These are phyloP conservation scores for Vidua macroura DNA, from an alignment of 2,113 vertebrate species.

Conservation along the genomic window DNA sequence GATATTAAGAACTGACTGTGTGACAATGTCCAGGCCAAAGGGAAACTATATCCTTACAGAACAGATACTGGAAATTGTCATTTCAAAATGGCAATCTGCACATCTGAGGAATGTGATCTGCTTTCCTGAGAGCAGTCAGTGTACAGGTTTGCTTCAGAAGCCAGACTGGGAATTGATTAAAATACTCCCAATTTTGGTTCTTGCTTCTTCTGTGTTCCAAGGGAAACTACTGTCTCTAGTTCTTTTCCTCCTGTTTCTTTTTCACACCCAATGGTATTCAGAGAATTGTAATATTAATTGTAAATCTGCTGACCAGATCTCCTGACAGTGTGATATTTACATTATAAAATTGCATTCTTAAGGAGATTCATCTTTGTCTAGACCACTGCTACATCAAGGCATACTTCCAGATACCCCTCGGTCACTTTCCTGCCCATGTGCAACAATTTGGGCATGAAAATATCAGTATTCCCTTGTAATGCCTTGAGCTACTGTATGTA, in stretches of 20 bases:
- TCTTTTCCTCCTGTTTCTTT: not conserved
- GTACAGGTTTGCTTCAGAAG: not conserved
- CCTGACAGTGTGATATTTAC: not conserved
- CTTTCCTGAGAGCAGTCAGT: not conserved
- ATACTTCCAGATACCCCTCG: not conserved
- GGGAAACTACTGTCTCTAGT: not conserved
- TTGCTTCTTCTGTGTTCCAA: not conserved
- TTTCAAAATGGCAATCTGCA: not conserved
- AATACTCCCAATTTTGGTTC: not conserved
- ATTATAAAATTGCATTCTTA: not conserved
- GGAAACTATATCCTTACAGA: not conserved
- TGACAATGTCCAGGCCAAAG: not conserved
- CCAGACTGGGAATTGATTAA: not conserved
- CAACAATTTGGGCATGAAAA: not conserved
- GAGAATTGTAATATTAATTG: not conserved
- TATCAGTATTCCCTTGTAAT: not conserved
- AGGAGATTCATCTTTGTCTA: not conserved
- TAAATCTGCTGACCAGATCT: not conserved
- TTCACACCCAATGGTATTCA: not conserved
- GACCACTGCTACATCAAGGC: not conserved
- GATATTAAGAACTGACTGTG: not conserved
- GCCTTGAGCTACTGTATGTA: not conserved
- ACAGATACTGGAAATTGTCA: not conserved
- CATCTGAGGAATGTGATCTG: not conserved
- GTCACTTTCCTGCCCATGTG: not conserved